Conservation (phyloP, 2,797 vertebrate genomes). For the Malacoctenus gilli region DNA sequence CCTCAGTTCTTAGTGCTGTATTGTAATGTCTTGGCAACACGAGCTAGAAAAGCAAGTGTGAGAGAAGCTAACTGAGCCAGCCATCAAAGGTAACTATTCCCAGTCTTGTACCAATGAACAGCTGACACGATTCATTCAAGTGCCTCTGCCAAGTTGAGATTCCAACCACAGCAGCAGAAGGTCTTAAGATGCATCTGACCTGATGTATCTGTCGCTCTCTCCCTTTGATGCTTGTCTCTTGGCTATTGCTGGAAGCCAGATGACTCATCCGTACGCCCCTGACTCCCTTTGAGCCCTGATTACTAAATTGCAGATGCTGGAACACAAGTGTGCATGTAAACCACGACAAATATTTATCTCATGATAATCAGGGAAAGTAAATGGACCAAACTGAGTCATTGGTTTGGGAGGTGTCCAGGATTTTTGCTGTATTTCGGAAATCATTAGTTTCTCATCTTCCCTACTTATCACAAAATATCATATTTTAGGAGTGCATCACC, state of each 20-base stretch:
- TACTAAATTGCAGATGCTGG: constrained; percentile 40
- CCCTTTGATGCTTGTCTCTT: constrained; percentile 20
- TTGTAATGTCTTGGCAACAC: no score
- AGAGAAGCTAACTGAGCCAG: no score
- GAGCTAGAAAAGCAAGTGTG: no score
- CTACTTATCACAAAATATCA: constrained; percentile 6
- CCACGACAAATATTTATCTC: constrained; percentile 69
- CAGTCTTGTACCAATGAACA: no score
- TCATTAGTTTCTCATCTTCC: not conserved
- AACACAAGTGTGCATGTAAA: constrained; percentile 42
- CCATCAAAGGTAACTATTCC: no score
- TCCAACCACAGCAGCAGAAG: no score
- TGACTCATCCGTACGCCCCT: constrained; percentile 65
- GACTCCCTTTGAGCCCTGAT: constrained; percentile 34
- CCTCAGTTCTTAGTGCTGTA: no score
- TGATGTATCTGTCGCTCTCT: not conserved
- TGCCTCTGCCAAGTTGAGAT: no score
- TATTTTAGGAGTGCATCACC: not conserved
- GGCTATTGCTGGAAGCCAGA: constrained; percentile 56
- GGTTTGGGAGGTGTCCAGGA: constrained; percentile 1
- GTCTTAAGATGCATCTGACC: no score
- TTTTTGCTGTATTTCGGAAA: constrained; percentile 20
- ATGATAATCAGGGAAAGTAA: constrained; percentile 63
- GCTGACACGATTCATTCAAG: no score
- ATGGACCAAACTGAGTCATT: constrained; percentile 49